Evolutionary conservation across 2,113 vertebrate species (phyloP), one percentile per base, ranked within the genome.

Genomic region (Grammomys surdaster): DNA sequence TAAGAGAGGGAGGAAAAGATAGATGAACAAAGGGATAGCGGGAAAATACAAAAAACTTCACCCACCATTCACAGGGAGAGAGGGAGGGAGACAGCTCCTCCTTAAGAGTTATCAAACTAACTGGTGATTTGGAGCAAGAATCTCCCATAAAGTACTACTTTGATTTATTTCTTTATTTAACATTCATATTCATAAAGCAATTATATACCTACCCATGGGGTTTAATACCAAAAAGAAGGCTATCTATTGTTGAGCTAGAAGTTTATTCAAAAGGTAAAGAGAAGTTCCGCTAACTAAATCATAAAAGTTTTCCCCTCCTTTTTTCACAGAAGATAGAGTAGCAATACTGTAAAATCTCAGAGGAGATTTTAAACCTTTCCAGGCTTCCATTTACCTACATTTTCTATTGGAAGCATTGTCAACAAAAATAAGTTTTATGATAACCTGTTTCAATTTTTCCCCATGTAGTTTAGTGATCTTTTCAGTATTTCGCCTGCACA

Each of bases 91-190:
- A 17, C 70, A 40, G 70, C 36, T 72, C 13, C 58, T 4, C 31
- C 12, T 81, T 81, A 92, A 88, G 77, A 20, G 5, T 46, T 43
- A 28, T 76, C 43, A 96, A 67, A 14, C 33, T 9, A 14, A n/a
- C 0, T 92, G 51, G 86, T 69, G 93, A 77, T 93, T 75, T 31
- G 36, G 20, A 84, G 72, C 5, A 58, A 90, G 48, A 69, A n/a
- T 11, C 24, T 40, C 82, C 9, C 76, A 48, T 75, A 13, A n/a
- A 63, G 22, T 80, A 80, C 65, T 17, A 46, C 90, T 91, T 60
- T 96, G 36, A 56, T 60, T 63, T 8, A 84, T 28, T 81, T 43
- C 91, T 96, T 40, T 31, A 77, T 86, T 92, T 84, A 92, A 56
- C 80, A 51, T 43, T 76, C 17, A 43, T 92, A 78, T 43, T 63